Base-by-base conservation (phyloP, 2,797 vertebrate species). In the Sciaenops ocellatus region DNA sequence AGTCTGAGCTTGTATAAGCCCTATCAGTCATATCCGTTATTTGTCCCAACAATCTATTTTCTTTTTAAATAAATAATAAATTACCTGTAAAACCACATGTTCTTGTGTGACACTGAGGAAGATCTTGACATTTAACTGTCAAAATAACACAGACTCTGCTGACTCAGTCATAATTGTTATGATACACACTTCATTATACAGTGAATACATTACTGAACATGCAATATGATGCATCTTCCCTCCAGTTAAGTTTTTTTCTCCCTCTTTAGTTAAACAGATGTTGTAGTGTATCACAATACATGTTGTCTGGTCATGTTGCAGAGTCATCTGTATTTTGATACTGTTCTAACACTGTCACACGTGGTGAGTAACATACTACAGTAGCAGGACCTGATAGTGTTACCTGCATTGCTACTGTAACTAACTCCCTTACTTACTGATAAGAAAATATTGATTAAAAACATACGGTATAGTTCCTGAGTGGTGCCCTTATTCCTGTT, bases 291-390 rank as follows among this genome's bases (percentile, higher is more conserved):
- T 68, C 62, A 51, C 34, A 8, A 0, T 12, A 60, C 61, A 68
- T 18, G 55, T 34, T 34, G 73, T 30, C 59, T 54, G 61, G 24
- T 86, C 80, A 47, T 50, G 66, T 83, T 80, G 42, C 79, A 72
- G 7, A 62, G 55, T 50, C 50, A 7, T 24, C 48, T 60, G 74
- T 86, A 69, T 64, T 63, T 56, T 76, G 74, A 81, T 66, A 65
- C 63, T 3, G 12, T 56, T 30, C 24, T 64, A 34, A 62, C 42
- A 60, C 69, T 78, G 73, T 74, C 70, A 65, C 46, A 67, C 46
- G 9, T 51, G 71, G 20, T 26, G 56, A 71, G 47, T 41, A 74
- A 79, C 41, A 71, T 9, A 28, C 20, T 10, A 18, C 54, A 57
- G 67, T 20, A 28, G 24, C 66, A 68, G 51, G 34, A 77, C 24